Evolutionary conservation across 2,888 invertebrate genomes (phyloP).

Genomic region (Eupithecia inturbata): DNA sequence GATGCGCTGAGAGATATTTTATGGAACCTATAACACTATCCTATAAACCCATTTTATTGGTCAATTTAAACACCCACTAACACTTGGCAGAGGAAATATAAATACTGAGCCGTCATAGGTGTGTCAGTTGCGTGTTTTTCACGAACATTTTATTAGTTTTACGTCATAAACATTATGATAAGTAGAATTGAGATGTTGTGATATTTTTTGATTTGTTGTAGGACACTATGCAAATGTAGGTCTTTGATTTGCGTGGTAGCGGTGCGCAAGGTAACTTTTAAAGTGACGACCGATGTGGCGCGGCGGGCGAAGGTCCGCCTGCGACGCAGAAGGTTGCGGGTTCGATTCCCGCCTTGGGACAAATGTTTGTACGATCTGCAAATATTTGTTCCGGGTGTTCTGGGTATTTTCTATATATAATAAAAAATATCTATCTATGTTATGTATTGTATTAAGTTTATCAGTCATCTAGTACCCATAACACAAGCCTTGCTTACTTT

Average conservation of each 20-base stretch:
- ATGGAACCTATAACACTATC: conserved; percentile 38
- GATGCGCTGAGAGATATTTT: not conserved
- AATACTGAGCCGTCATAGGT: conserved; percentile 69
- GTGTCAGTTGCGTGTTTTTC: conserved; percentile 43
- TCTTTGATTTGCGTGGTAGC: not conserved
- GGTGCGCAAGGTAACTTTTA: not conserved
- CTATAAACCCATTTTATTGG: conserved; percentile 47
- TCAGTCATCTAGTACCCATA: too few relatives aligned
- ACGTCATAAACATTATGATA: conserved; percentile 13
- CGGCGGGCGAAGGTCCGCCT: too few relatives aligned
- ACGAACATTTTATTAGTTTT: conserved; percentile 2
- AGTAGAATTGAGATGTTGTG: not conserved
- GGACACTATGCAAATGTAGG: too few relatives aligned
- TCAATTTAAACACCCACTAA: conserved; percentile 55
- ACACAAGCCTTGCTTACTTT: too few relatives aligned
- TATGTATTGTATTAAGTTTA: too few relatives aligned
- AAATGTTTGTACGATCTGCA: too few relatives aligned
- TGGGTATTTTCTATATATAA: too few relatives aligned
- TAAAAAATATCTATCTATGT: too few relatives aligned
- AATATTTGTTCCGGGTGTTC: too few relatives aligned
- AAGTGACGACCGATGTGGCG: too few relatives aligned
- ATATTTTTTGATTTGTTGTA: not conserved
- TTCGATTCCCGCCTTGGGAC: too few relatives aligned
- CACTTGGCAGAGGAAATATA: conserved; percentile 72
- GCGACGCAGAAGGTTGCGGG: too few relatives aligned